Percentiles rank a stretch among this genome's conserved stretches.
Evolutionary conservation across 2,113 vertebrate genomes (phyloP).

Genomic region (Gyps fulvus): DNA sequence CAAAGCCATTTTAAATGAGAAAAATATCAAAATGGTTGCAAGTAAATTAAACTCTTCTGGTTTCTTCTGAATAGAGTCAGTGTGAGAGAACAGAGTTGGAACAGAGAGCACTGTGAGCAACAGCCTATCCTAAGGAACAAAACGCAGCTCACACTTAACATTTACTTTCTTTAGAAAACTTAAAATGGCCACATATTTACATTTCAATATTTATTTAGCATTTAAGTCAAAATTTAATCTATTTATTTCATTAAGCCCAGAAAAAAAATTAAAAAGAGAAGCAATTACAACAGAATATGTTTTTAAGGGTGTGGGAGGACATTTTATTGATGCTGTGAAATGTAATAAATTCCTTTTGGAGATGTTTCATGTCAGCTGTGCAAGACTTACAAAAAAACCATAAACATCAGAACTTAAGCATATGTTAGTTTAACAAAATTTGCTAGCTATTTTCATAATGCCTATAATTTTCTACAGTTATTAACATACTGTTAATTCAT

Average conservation of each 20-base stretch:
- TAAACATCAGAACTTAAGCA: neutral
- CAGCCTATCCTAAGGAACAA: neutral
- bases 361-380: neutral
- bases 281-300: neutral
- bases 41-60: neutral
- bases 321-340: neutral
- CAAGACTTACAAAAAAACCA: neutral
- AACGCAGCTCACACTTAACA: neutral
- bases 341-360: slow-evolving; percentile 6
- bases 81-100: neutral
- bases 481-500: neutral
- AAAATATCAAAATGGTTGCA: neutral
- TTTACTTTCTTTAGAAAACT: slow-evolving; percentile 12
- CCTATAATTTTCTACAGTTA: neutral
- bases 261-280: neutral
- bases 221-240: neutral
- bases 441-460: neutral
- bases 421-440: slow-evolving; percentile 12
- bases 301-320: neutral
- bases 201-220: neutral
- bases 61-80: slow-evolving; percentile 8
- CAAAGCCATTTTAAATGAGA: slow-evolving; percentile 36
- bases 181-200: neutral
- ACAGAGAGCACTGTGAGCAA: neutral
- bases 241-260: neutral